Evolutionary conservation across 2,113 vertebrate species (phyloP).

Genomic region (Lanius collurio): DNA sequence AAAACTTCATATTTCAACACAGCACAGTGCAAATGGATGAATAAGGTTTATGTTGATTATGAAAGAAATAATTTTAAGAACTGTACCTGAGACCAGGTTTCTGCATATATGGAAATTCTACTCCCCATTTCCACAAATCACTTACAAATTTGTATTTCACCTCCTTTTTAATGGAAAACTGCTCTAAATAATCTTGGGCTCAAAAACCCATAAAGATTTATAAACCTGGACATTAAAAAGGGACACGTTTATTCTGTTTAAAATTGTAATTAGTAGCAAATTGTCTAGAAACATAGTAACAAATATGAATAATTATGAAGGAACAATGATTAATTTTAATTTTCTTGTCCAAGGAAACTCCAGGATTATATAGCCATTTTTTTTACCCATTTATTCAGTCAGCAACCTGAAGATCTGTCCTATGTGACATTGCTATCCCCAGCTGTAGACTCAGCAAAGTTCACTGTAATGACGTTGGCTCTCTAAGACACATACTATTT

Average conservation of each 20-base stretch:
- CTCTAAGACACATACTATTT: not conserved
- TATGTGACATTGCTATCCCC: not conserved
- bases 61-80: not conserved
- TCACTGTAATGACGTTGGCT: not conserved
- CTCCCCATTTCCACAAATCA: accelerated
- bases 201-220: not conserved
- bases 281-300: not conserved
- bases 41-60: not conserved
- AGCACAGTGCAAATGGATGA: not conserved
- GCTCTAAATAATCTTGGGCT: not conserved
- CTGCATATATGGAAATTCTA: not conserved
- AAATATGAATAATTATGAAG: not conserved
- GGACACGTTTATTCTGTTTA: not conserved
- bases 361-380: not conserved
- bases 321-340: not conserved
- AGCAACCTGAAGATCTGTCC: not conserved
- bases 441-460: not conserved
- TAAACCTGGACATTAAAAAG: not conserved
- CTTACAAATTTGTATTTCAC: not conserved
- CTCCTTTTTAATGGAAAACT: not conserved
- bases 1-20: not conserved
- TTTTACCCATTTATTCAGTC: not conserved
- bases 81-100: not conserved
- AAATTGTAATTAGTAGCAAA: not conserved
- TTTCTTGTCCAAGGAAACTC: not conserved